These are phyloP conservation scores for Catharus bicknelli DNA, from an alignment of 2,113 vertebrate species.

Conservation along the genomic window DNA sequence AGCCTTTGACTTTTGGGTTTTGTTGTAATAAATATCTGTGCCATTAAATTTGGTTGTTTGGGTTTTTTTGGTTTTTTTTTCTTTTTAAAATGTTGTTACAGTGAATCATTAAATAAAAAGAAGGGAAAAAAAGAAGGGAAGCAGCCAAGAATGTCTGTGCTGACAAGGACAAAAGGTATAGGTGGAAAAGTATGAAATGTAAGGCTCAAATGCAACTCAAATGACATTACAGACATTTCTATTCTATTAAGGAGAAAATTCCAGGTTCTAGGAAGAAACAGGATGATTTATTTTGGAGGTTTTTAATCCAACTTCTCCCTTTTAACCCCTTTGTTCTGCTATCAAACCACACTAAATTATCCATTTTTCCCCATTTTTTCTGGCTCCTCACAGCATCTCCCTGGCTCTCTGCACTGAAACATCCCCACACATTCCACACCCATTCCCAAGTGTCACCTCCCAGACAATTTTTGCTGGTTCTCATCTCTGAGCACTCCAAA, in stretches of 20 bases:
- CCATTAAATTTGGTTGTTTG: not conserved
- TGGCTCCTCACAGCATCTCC: not conserved
- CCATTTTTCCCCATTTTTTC: not conserved
- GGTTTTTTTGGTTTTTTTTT: too few species aligned
- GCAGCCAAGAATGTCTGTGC: not conserved
- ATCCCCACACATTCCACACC: rapidly evolving
- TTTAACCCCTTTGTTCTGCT: not conserved
- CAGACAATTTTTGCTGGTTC: not conserved
- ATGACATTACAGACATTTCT: conserved; percentile 28
- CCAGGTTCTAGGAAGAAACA: not conserved
- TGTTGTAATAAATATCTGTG: not conserved
- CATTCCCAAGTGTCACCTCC: not conserved
- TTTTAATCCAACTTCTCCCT: not conserved
- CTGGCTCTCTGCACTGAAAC: not conserved
- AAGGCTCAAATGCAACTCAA: conserved; percentile 35
- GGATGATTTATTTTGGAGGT: not conserved
- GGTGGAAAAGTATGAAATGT: not conserved
- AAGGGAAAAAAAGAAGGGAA: not conserved
- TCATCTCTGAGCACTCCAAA: not conserved
- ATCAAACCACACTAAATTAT: not conserved
- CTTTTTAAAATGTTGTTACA: not conserved
- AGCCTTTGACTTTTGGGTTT: not conserved
- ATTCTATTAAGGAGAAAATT: not conserved
- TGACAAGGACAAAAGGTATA: conserved; percentile 31
- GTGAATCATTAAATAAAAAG: conserved; percentile 3